These are phyloP conservation scores for Xylocopa sonorina DNA, from an alignment of 1,140 invertebrate genomes.

Conservation along the genomic window DNA sequence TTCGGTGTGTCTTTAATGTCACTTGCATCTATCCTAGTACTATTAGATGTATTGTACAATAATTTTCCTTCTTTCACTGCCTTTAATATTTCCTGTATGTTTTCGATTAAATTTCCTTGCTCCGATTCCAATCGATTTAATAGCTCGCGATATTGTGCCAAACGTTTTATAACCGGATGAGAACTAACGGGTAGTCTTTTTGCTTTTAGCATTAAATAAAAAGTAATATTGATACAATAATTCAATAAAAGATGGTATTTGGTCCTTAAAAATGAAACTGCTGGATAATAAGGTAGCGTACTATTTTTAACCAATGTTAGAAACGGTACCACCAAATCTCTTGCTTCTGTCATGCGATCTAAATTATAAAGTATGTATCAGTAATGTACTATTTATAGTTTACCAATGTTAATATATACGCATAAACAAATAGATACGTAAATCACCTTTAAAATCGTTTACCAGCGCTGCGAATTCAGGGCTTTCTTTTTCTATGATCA, in stretches of 20 bases:
- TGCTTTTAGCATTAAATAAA: slow-evolving; percentile 92
- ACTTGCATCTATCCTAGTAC: slow-evolving; percentile 17
- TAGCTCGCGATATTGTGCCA: slow-evolving; percentile 91
- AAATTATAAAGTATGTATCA: slow-evolving; percentile 34
- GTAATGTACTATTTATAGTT: not conserved
- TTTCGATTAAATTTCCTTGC: slow-evolving; percentile 84
- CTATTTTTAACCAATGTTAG: slow-evolving; percentile 84
- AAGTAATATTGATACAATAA: slow-evolving; percentile 93
- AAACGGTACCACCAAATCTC: slow-evolving; percentile 85
- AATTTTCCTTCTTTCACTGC: slow-evolving; percentile 67
- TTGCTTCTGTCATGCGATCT: slow-evolving; percentile 84
- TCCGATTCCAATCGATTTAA: slow-evolving; percentile 87
- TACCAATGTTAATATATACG: not conserved
- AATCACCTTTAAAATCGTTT: slow-evolving; percentile 88
- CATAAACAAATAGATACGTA: not conserved
- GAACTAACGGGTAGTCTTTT: slow-evolving; percentile 86
- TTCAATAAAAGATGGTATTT: slow-evolving; percentile 89
- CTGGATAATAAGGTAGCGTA: slow-evolving; percentile 83
- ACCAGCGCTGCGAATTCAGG: slow-evolving; percentile 91
- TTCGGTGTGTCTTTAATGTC: slow-evolving; percentile 23
- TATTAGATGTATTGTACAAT: slow-evolving; percentile 67
- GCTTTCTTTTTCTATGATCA: slow-evolving; percentile 90
- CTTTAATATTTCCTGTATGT: slow-evolving; percentile 78
- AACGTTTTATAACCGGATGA: slow-evolving; percentile 93
- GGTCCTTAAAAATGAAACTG: slow-evolving; percentile 86